A percentile compares a stretch with the other conserved stretches of the same genome.
These are phyloP conservation scores for Etheostoma cragini DNA, from an alignment of 2,113 vertebrate genomes.

Conservation along the genomic window DNA sequence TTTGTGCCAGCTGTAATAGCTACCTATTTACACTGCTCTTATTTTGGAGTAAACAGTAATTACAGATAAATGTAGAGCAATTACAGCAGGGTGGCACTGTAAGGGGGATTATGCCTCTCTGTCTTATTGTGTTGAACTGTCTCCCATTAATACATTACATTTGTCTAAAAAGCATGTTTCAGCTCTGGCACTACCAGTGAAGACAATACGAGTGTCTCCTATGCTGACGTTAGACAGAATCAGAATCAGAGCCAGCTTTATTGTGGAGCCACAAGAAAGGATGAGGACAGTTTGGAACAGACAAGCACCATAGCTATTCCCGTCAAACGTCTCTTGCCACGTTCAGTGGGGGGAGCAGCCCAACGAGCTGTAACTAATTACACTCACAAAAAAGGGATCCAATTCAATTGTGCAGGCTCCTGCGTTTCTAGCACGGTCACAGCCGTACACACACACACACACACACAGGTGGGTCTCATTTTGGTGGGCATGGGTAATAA, in stretches of 20 bases:
- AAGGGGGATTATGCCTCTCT: conserved; percentile 45
- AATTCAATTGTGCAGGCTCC: conserved; percentile 73
- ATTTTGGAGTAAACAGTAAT: conserved; percentile 76
- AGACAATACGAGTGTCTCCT: conserved; percentile 18
- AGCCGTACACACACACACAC: conserved; percentile 29
- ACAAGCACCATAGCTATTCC: conserved; percentile 2
- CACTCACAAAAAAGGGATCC: conserved; percentile 52
- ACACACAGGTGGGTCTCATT: conserved; percentile 80
- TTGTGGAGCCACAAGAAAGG: conserved; percentile 40
- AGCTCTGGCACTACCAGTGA: not conserved
- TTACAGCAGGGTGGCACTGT: conserved; percentile 64
- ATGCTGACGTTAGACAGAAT: conserved; percentile 11
- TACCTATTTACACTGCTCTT: conserved; percentile 66
- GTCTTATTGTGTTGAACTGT: conserved; percentile 46
- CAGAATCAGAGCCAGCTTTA: conserved; percentile 42
- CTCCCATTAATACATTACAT: conserved; percentile 60
- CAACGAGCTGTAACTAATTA: conserved; percentile 81
- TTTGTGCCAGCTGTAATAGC: conserved; percentile 70
- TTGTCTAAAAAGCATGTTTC: conserved; percentile 32
- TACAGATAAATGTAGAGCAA: conserved; percentile 76
- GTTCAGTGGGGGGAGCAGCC: conserved; percentile 58
- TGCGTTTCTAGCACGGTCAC: conserved; percentile 62
- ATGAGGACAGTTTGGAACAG: not conserved
- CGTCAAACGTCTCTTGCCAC: conserved; percentile 44
- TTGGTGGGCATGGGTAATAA: conserved; percentile 74